Evolutionary conservation across 2,888 invertebrate species (phyloP), one percentile per base, ranked within the genome.

Genomic region (Hemistola chrysoprasaria): DNA sequence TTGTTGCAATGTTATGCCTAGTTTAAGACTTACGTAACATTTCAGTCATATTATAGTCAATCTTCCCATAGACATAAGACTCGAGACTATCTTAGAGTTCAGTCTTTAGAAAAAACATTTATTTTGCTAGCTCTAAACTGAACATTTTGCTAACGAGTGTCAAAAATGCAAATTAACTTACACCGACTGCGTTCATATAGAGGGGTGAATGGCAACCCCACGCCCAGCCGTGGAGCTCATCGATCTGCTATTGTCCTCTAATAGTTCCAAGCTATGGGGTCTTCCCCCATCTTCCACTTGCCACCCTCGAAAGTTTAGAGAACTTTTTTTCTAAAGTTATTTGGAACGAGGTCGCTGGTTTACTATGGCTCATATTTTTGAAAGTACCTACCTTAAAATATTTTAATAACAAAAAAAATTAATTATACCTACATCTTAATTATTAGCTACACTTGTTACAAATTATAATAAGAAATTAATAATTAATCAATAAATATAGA

Each of bases 141-240:
- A 38, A 43, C 43, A 30, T 44, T 34, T 35, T 34, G 32, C 48
- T 52, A 53, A 53, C 53, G 42, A 55, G 53, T 47, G 46, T 51
- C 63, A 70, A 75, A 77, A 81, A 83, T 82, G 83, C 78, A 84
- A 85, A 84, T 84, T 71, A 77, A 78, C 78, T 75, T 70, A 71
- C 66, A 65, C 50, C 52, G 57, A 58, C 59, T 53, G 46, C 48
- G 31, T 43, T 6, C 32, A 58, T 34, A 40, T 42, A 65, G 59
- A 59, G 64, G 63, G 65, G 59, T 56, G 59, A 38, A 44, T 29
- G 50, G 25, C 60, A 60, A 55, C 59, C 59, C 65, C 62, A 71
- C 65, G 70, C 62, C 71, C 67, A 56, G 50, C 55, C 41, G 52
- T 61, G 64, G 72, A 71, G 62, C 68, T 73, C 67, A 69, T 71